phyloP scores from a whole-genome alignment of 2,797 vertebrate species.

The Graptemys geographica region DNA sequence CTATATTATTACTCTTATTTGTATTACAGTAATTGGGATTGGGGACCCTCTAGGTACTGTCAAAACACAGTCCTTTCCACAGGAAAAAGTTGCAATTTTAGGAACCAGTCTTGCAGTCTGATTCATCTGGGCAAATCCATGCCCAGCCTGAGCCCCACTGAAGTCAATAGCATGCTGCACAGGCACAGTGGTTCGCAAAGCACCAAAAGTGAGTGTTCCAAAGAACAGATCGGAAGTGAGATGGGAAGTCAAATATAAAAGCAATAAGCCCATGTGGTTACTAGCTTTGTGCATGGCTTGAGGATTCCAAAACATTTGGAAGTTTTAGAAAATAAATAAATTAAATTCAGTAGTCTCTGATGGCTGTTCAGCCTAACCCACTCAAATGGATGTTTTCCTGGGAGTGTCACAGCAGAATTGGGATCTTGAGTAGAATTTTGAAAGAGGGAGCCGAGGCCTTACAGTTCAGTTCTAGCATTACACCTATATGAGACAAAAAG shows the following conservation, averaged over 20 bases:
- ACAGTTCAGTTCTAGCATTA: background rate
- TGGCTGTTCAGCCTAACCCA: background rate
- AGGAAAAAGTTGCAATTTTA: background rate
- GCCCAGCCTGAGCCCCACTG: accelerated
- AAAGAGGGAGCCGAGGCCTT: background rate
- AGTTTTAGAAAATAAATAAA: slow-evolving; percentile 4
- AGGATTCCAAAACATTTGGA: background rate
- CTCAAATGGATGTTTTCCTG: background rate
- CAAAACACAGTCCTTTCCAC: background rate
- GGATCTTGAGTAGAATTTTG: background rate
- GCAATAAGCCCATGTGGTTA: background rate
- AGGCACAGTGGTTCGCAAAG: background rate
- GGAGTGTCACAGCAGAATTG: background rate
- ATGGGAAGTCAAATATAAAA: background rate
- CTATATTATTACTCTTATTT: background rate
- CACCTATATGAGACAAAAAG: background rate
- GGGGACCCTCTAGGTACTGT: background rate
- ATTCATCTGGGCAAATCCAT: background rate
- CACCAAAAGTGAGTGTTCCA: background rate
- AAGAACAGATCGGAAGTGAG: background rate
- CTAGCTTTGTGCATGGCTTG: background rate
- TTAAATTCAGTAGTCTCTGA: background rate
- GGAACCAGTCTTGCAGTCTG: background rate
- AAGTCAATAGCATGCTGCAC: accelerated
- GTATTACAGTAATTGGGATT: background rate